Conservation (phyloP, 1,140 invertebrate species). For the Eupeodes corollae region DNA sequence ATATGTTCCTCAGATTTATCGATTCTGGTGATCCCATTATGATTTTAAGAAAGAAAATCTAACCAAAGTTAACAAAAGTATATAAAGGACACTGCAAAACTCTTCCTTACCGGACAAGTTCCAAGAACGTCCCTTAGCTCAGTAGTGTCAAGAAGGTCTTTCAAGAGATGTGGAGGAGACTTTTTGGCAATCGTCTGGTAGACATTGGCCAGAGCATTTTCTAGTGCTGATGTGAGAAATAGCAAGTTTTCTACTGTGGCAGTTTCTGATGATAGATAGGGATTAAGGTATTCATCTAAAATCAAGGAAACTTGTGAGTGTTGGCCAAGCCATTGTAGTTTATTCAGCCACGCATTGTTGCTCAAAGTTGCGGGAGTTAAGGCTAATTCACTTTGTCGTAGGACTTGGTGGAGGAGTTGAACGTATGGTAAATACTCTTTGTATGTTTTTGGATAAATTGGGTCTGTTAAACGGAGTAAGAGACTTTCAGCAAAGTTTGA, state of each 20-base stretch:
- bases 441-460: not conserved
- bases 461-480: not conserved
- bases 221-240: constrained; percentile 6
- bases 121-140: constrained; percentile 7
- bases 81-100: not conserved
- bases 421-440: not conserved
- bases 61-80: not conserved
- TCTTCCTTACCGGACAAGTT: constrained; percentile 2
- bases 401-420: not conserved
- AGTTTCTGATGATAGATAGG: not conserved
- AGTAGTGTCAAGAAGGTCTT: constrained; percentile 7
- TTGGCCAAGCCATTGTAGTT: not conserved
- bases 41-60: constrained; percentile 11
- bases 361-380: not conserved
- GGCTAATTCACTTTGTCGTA: not conserved
- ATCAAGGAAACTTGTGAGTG: not conserved
- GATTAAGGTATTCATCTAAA: not conserved
- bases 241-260: constrained; percentile 4
- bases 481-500: not conserved
- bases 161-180: constrained; percentile 11
- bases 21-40: constrained; percentile 11
- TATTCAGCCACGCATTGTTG: not conserved
- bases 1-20: constrained; percentile 13
- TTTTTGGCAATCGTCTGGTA: constrained; percentile 5
- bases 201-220: constrained; percentile 11